Conservation (phyloP, 2,797 vertebrate species). For the Anguilla pacifica region DNA sequence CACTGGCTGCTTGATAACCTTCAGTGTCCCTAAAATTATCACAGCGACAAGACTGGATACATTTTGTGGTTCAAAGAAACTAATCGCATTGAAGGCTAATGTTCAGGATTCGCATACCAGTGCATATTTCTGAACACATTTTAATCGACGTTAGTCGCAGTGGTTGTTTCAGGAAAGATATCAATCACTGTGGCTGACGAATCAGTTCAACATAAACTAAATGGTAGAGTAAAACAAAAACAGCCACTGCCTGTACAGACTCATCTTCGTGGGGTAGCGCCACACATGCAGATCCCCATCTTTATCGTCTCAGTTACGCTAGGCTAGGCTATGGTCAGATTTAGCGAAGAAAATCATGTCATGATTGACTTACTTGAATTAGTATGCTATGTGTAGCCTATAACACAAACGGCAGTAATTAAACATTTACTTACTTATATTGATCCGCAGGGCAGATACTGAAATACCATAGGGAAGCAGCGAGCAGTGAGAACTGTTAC, state of each 20-base stretch:
- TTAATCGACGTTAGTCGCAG: background rate
- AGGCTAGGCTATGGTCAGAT: background rate
- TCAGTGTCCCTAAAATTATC: conserved; percentile 10
- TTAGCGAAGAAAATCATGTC: background rate
- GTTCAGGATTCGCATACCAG: background rate
- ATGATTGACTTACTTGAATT: background rate
- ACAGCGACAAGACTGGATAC: background rate
- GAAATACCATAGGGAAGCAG: conserved; percentile 58
- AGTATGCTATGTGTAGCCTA: background rate
- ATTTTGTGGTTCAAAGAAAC: conserved; percentile 5
- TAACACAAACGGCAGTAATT: background rate
- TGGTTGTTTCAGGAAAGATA: background rate
- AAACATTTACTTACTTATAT: conserved; percentile 62
- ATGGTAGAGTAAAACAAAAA: background rate
- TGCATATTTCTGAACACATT: background rate
- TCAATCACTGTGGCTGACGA: background rate
- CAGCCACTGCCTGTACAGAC: background rate
- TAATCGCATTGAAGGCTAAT: background rate
- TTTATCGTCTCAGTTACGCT: background rate
- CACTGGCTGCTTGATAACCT: conserved; percentile 10
- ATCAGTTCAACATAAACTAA: background rate
- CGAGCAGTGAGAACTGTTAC: conserved; percentile 56
- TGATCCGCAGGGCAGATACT: conserved; percentile 48
- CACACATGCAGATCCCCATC: conserved; percentile 5
- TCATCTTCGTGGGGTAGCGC: background rate